phyloP scores from a whole-genome alignment of 2,113 vertebrate species.

The Geothlypis trichas region DNA sequence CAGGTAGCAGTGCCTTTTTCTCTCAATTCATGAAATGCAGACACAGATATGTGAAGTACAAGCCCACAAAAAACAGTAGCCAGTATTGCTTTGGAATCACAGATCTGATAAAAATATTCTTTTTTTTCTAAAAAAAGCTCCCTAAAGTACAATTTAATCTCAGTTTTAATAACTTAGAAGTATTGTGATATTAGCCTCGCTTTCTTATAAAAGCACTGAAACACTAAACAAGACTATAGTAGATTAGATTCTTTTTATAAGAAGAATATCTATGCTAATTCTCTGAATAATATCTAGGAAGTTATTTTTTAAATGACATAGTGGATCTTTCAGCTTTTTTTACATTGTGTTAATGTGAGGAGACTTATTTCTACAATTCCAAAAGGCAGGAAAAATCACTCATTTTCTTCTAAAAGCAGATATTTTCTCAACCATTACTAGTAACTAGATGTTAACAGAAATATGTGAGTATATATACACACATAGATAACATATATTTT shows the following conservation, averaged over 20 bases:
- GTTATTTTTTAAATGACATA: background rate
- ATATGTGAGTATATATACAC: background rate
- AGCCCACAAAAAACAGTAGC: background rate
- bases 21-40: background rate
- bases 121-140: background rate
- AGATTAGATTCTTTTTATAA: background rate
- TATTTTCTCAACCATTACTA: background rate
- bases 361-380: background rate
- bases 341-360: background rate
- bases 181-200: background rate
- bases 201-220: background rate
- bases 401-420: background rate
- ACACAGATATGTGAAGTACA: background rate
- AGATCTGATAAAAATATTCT: background rate
- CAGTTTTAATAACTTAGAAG: background rate
- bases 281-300: background rate
- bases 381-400: background rate
- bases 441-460: background rate
- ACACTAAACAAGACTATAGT: background rate
- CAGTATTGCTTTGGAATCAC: background rate
- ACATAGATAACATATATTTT: background rate
- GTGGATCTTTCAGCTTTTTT: background rate
- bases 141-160: background rate
- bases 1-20: background rate
- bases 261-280: background rate